Conservation (phyloP, 2,113 vertebrate genomes). For the Lophura nycthemera region DNA sequence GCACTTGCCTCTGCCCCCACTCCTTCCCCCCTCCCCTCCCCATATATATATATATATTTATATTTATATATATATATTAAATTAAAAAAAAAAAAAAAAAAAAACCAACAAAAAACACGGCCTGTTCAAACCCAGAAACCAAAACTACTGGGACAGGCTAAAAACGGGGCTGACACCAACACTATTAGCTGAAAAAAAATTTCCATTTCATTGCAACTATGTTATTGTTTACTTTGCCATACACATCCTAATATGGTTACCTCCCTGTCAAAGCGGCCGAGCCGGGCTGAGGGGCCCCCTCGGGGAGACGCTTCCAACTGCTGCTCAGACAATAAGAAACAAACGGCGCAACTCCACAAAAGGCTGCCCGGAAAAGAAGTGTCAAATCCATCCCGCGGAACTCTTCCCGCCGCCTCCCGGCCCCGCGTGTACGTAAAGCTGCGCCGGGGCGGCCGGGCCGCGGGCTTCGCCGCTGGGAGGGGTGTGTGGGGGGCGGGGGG, state of each 20-base stretch:
- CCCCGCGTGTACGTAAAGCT: background rate
- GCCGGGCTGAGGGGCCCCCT: constrained; percentile 85
- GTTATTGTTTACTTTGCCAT: constrained; percentile 99
- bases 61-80: no score
- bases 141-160: constrained; percentile 77
- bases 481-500: background rate
- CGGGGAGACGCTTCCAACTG: constrained; percentile 86
- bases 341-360: constrained; percentile 88
- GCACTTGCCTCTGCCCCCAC: background rate
- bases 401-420: constrained; percentile 70
- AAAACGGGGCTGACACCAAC: constrained; percentile 89
- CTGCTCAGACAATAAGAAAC: constrained; percentile 93
- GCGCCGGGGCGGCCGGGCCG: background rate
- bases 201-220: constrained; percentile 94
- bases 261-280: constrained; percentile 86
- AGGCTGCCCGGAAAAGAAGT: constrained; percentile 83
- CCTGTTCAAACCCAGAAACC: constrained; percentile 75
- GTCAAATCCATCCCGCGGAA: constrained; percentile 82
- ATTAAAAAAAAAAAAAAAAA: background rate
- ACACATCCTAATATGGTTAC: constrained; percentile 97
- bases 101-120: constrained; percentile 14
- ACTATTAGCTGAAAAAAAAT: constrained; percentile 88
- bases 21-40: background rate
- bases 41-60: background rate
- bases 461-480: no score